These are phyloP conservation scores for Hyalella azteca DNA, from an alignment of 2,888 invertebrate genomes.

Conservation along the genomic window DNA sequence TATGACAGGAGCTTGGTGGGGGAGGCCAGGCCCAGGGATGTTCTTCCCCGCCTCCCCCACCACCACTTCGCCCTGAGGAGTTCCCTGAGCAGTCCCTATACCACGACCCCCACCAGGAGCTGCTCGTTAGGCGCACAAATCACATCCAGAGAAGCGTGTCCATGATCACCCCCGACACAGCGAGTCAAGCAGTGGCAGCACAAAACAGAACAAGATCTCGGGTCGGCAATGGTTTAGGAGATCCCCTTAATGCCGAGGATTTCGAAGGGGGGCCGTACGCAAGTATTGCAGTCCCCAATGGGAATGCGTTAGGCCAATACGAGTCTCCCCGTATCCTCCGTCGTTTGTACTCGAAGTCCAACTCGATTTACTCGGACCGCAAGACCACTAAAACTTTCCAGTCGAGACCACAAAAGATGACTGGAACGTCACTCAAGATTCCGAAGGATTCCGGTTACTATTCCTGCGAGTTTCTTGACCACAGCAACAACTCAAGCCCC, in stretches of 20 bases:
- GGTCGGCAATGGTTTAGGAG: neutral
- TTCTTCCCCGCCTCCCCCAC: conserved; percentile 41
- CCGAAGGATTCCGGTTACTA: conserved; percentile 55
- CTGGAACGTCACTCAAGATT: conserved; percentile 40
- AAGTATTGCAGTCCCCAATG: conserved; percentile 43
- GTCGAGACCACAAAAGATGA: conserved; percentile 43
- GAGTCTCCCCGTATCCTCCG: neutral
- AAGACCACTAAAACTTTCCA: conserved; percentile 30
- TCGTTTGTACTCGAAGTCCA: neutral
- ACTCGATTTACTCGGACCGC: conserved; percentile 16
- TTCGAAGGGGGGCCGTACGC: conserved; percentile 45
- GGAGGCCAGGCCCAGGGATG: conserved; percentile 44
- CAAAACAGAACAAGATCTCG: conserved; percentile 5
- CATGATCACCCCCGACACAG: conserved; percentile 31
- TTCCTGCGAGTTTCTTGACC: conserved; percentile 56
- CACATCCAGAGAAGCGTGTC: conserved; percentile 29
- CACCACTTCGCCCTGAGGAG: too few relatives aligned
- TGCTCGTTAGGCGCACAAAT: conserved; percentile 33
- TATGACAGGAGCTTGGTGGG: conserved; percentile 58
- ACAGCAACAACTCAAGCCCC: conserved; percentile 42
- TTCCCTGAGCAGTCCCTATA: conserved; percentile 14
- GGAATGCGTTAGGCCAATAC: conserved; percentile 3
- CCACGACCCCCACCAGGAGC: conserved; percentile 51
- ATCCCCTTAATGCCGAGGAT: conserved; percentile 33
- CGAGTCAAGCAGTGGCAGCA: neutral